Evolutionary conservation across 1,140 invertebrate species (phyloP).

Genomic region (Polyergus mexicanus): DNA sequence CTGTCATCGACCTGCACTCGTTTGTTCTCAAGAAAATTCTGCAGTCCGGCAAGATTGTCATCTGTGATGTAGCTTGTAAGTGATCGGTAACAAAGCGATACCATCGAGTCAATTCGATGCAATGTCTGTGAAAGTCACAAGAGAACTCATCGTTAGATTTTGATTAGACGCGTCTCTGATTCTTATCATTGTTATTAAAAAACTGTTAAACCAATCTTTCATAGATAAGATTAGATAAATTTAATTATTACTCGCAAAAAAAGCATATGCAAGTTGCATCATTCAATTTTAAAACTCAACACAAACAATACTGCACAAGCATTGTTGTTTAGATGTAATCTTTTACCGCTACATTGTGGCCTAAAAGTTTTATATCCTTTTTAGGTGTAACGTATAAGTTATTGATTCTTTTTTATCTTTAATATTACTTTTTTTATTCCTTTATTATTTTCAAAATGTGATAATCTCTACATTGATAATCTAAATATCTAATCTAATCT

Average conservation of each 20-base stretch:
- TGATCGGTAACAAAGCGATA: constrained; percentile 93
- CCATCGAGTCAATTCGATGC: constrained; percentile 93
- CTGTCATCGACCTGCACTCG: constrained; percentile 94
- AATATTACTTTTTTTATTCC: no score
- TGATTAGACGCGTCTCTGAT: not conserved
- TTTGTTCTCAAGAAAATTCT: constrained; percentile 93
- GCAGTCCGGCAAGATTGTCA: constrained; percentile 93
- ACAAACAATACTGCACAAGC: not conserved
- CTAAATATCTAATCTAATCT: no score
- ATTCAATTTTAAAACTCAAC: constrained; percentile 19
- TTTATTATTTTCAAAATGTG: no score
- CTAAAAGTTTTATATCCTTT: not conserved
- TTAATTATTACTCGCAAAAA: constrained; percentile 12
- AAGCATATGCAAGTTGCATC: not conserved
- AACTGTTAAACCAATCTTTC: not conserved
- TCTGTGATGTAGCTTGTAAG: constrained; percentile 93
- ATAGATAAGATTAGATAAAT: constrained; percentile 21
- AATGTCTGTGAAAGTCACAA: constrained; percentile 86
- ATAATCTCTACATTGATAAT: no score
- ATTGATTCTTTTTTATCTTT: no score
- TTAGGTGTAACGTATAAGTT: no score
- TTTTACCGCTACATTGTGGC: not conserved
- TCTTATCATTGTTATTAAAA: constrained; percentile 26
- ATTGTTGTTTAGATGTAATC: not conserved
- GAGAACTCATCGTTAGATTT: constrained; percentile 19